Conservation (phyloP, 2,797 vertebrate species). For the Dermochelys coriacea region DNA sequence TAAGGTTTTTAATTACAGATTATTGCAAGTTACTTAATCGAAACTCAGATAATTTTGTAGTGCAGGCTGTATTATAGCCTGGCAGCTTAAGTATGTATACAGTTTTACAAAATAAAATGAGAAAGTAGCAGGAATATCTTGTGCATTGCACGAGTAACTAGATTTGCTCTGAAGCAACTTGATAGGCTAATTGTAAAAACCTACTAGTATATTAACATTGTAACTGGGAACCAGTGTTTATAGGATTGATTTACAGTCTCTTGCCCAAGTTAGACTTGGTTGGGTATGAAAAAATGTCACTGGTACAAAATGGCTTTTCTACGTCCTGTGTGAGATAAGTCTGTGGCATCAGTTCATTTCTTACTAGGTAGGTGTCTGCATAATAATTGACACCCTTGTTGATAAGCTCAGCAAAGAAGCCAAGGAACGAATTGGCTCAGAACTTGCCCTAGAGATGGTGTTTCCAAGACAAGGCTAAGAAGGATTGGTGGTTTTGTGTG, state of each 20-base stretch:
- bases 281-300: not conserved
- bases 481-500: not conserved
- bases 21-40: not conserved
- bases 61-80: not conserved
- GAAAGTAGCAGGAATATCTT: not conserved
- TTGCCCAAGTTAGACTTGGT: not conserved
- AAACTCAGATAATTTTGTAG: not conserved
- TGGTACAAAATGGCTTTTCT: not conserved
- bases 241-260: not conserved
- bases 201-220: not conserved
- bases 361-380: not conserved
- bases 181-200: not conserved
- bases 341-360: not conserved
- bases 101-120: not conserved
- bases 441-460: not conserved
- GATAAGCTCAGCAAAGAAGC: not conserved
- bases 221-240: not conserved
- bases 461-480: not conserved
- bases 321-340: not conserved
- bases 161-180: not conserved
- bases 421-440: not conserved
- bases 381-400: not conserved
- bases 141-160: not conserved
- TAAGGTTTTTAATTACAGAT: not conserved
- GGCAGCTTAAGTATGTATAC: not conserved